Evolutionary conservation across 2,113 vertebrate genomes (phyloP), one percentile per base, ranked within the genome.

Genomic region (Urocitellus parryii): DNA sequence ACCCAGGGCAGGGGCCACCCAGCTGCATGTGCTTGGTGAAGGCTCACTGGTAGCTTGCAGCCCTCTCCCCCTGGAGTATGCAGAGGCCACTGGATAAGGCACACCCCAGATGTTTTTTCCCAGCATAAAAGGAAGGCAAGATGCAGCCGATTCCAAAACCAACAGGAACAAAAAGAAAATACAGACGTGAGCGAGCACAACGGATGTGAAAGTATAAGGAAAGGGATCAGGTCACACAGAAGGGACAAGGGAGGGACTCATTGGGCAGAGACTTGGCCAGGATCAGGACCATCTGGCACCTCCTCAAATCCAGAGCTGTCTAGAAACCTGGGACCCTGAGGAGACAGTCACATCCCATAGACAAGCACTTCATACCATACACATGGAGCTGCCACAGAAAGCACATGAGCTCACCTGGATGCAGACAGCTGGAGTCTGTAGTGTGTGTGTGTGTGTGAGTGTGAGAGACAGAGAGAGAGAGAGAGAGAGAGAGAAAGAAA

Each of bases 391-490:
- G 48, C 37, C 37, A 65, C 39, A 80, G 48, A 56, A n/a, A 10
- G 7, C 4, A 0, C 11, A 2, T 1, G 9, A 37, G 53, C 16
- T 65, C 20, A 42, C 74, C 74, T n/a, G 24, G 11, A 13, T 11
- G 20, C 4, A 39, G 1, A 24, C 8, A 4, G 20, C 56, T 13
- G 11, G 18, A n/a, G 24, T 11, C 22, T 11, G 29, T 0, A 16
- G 8, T 0, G 5, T 5, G 29, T 5, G 22, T 4, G 18, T 7
- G 20, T 29, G 37, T 2, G 70, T 22, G 2, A 0, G 70, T 5
- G 70, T 42, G 70, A 11, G 56, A 20, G 56, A 7, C 18, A 58
- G 56, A 58, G 18, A 58, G 56, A 58, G 4, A 51, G 48, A 51
- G 48, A 48, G 2, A 48, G 56, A 58, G 18, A 20, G 18, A 58